Evolutionary conservation across 2,888 invertebrate genomes (phyloP).

Genomic region (Tenthredo livida): DNA sequence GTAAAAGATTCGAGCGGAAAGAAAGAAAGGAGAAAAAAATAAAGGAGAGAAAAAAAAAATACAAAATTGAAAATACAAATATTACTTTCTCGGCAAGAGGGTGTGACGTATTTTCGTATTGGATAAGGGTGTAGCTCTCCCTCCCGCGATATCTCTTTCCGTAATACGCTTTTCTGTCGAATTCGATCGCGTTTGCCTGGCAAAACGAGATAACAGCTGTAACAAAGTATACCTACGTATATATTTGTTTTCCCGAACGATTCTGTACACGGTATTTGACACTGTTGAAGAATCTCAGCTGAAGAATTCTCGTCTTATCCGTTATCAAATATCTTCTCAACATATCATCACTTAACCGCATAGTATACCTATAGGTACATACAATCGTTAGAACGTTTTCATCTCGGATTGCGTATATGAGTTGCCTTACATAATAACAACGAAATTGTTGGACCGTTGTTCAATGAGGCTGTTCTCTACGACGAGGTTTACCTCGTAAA

Average conservation of each 20-base stretch:
- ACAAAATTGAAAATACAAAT: slow-evolving; percentile 34
- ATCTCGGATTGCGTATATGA: not conserved
- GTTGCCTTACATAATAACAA: slow-evolving; percentile 15
- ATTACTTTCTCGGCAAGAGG: slow-evolving; percentile 15
- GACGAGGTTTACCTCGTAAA: slow-evolving; percentile 46
- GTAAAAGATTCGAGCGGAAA: not conserved
- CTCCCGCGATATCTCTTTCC: not conserved
- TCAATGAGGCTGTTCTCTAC: slow-evolving; percentile 30
- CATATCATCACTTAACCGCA: not conserved
- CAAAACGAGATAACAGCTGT: slow-evolving; percentile 44
- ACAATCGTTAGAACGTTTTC: no score
- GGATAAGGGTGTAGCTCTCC: slow-evolving; percentile 42
- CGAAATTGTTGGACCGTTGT: slow-evolving; percentile 25
- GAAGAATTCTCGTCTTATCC: not conserved
- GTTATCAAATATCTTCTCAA: not conserved
- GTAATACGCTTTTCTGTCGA: slow-evolving; percentile 40
- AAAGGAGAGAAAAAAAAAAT: not conserved
- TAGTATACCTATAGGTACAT: no score
- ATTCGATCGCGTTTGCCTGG: slow-evolving; percentile 46
- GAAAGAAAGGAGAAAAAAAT: not conserved
- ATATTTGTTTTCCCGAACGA: slow-evolving; percentile 24
- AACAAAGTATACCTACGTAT: slow-evolving; percentile 33
- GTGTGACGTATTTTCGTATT: slow-evolving; percentile 45
- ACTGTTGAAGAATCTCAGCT: slow-evolving; percentile 10
- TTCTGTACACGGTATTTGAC: slow-evolving; percentile 12